Evolutionary conservation across 2,888 invertebrate genomes (phyloP), one percentile per base, ranked within the genome.

Genomic region (Apomyelois bistriatella): DNA sequence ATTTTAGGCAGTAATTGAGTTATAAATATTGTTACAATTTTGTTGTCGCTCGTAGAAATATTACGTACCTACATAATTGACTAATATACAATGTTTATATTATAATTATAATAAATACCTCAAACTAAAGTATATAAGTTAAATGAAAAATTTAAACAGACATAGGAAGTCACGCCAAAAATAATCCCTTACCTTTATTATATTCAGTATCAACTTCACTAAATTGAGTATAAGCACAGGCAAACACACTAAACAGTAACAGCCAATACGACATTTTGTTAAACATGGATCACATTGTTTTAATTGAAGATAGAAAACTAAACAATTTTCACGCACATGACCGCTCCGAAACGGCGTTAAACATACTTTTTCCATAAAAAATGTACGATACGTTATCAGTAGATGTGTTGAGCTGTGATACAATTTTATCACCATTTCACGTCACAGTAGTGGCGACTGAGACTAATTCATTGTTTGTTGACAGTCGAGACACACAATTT

Each of bases 381-480:
- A 76, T 68, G 58, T 62, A 58, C 73, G 82, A 82, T 85, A 84
- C 54, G 68, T 71, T 86, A 86, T 86, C 85, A 76, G 58, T 46
- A 70, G 79, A 85, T 84, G 71, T 72, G 70, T 68, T 62, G 69
- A 68, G 72, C 62, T 64, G 66, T 60, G 79, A 74, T 75, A 71
- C 51, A 40, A 49, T 50, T 61, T 74, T 81, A 79, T 82, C 78
- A 61, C 54, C 10, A 35, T 59, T 56, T 56, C 63, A 63, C 78
- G 79, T 80, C 79, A 79, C 61, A 59, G 57, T 57, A 59, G 48
- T 63, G 58, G 60, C 62, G 53, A 65, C 56, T 57, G 58, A 64
- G 58, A 47, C 38, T 32, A 50, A 49, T 37, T 38, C 38, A 50
- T 30, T 32, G 15, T 28, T 22, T 22, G 28, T 22, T 15, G 17